A percentile compares a stretch with the other conserved stretches of the same genome.
Evolutionary conservation across 1,140 invertebrate genomes (phyloP).

Genomic region (Drosophila virilis): DNA sequence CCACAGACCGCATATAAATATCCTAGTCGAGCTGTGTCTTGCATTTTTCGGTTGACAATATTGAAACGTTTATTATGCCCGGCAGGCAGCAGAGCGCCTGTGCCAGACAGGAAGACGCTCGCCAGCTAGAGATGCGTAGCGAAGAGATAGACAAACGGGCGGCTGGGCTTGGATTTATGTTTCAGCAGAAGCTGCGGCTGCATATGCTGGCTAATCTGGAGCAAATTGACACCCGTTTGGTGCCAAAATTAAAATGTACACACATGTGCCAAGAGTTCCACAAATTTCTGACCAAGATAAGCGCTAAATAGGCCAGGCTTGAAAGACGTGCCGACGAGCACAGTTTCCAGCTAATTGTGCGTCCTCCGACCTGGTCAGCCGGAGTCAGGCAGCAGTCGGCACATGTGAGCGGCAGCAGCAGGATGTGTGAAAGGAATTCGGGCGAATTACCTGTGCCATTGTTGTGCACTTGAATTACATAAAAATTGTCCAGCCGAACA

Average conservation of each 20-base stretch:
- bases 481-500: slow-evolving; percentile 70
- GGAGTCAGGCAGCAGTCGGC: slow-evolving; percentile 6
- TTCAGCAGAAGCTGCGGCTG: background rate
- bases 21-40: slow-evolving; percentile 55
- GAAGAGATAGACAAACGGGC: background rate
- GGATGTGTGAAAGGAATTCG: slow-evolving; percentile 55
- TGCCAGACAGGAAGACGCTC: slow-evolving; percentile 7
- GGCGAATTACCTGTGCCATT: slow-evolving; percentile 74
- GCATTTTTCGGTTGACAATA: slow-evolving; percentile 56
- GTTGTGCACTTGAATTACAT: slow-evolving; percentile 82
- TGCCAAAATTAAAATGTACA: slow-evolving; percentile 13
- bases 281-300: slow-evolving; percentile 57
- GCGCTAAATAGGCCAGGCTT: slow-evolving; percentile 50
- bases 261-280: slow-evolving; percentile 36
- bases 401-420: background rate
- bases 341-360: too few species aligned
- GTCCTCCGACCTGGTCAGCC: background rate
- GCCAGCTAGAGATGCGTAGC: slow-evolving; percentile 3
- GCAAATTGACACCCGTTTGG: slow-evolving; percentile 60
- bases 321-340: slow-evolving; percentile 39
- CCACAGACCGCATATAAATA: slow-evolving; percentile 70
- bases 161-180: background rate
- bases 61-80: slow-evolving; percentile 64
- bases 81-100: background rate
- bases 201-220: slow-evolving; percentile 24